These are phyloP conservation scores for Polietes domitor DNA, from an alignment of 2,888 invertebrate genomes.

Conservation along the genomic window DNA sequence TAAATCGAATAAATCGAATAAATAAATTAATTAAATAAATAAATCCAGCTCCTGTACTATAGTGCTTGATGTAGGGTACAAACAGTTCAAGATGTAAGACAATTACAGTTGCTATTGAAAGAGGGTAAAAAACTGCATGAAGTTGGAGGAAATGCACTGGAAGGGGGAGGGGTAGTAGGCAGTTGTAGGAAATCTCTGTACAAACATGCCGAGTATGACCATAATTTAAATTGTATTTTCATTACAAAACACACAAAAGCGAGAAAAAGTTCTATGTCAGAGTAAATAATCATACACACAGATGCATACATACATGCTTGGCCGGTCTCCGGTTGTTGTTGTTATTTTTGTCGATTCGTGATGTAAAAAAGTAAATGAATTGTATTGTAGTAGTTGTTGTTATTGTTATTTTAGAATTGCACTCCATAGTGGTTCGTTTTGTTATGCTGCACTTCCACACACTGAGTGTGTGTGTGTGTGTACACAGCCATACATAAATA, in stretches of 20 bases:
- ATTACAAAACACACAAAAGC: slow-evolving; percentile 21
- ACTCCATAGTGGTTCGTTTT: slow-evolving; percentile 34
- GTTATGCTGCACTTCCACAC: slow-evolving; percentile 25
- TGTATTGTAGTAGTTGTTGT: slow-evolving; percentile 22
- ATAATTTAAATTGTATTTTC: slow-evolving; percentile 42
- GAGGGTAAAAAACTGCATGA: not conserved
- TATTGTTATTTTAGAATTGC: not conserved
- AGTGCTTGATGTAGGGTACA: not conserved
- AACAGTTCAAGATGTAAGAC: not conserved
- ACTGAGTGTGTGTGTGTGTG: not conserved
- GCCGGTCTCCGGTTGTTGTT: not conserved
- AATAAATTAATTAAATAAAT: too few relatives aligned
- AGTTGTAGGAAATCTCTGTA: not conserved
- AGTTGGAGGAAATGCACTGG: not conserved
- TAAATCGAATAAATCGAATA: too few relatives aligned
- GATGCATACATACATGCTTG: too few relatives aligned
- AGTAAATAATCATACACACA: not conserved
- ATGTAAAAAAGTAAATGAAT: slow-evolving; percentile 14
- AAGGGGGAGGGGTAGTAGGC: not conserved
- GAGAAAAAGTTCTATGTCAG: not conserved
- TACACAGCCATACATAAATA: not conserved
- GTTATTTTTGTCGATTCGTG: not conserved
- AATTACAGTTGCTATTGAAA: slow-evolving; percentile 15
- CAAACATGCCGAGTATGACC: slow-evolving; percentile 4
- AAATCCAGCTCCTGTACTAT: too few relatives aligned